These are phyloP conservation scores for Neotragus pygmaeus DNA, from an alignment of 2,113 vertebrate genomes.

Conservation along the genomic window DNA sequence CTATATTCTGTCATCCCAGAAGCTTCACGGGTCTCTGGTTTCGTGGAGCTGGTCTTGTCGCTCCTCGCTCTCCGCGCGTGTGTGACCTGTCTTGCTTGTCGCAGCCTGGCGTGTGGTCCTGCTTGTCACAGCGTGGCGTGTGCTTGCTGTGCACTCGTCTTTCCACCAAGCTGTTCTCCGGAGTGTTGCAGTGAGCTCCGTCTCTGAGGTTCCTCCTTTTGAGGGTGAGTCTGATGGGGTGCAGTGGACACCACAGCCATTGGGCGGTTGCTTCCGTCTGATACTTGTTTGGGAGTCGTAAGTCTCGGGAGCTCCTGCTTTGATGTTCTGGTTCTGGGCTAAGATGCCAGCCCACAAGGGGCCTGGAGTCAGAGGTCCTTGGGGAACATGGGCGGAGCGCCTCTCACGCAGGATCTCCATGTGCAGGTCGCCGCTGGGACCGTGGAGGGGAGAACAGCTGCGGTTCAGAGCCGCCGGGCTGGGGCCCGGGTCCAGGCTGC, in stretches of 20 bases:
- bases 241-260: rapidly evolving
- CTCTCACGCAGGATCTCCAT: rapidly evolving
- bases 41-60: rapidly evolving
- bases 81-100: rapidly evolving
- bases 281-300: background rate
- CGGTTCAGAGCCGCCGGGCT: background rate
- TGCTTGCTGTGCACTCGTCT: rapidly evolving
- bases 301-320: background rate
- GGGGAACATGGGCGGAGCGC: background rate
- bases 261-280: rapidly evolving
- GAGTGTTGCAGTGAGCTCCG: too few species aligned
- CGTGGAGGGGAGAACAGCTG: background rate
- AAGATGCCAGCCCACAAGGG: background rate
- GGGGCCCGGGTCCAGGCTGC: background rate
- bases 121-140: rapidly evolving
- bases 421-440: rapidly evolving
- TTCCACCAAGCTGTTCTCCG: background rate
- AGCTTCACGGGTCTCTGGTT: rapidly evolving
- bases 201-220: background rate
- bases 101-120: too few species aligned
- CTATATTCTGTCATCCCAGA: background rate
- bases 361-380: background rate
- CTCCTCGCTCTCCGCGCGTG: rapidly evolving
- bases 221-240: rapidly evolving
- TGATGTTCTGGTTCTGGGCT: background rate